These are phyloP conservation scores for Leptopilina boulardi DNA, from an alignment of 1,140 invertebrate species.

Conservation along the genomic window DNA sequence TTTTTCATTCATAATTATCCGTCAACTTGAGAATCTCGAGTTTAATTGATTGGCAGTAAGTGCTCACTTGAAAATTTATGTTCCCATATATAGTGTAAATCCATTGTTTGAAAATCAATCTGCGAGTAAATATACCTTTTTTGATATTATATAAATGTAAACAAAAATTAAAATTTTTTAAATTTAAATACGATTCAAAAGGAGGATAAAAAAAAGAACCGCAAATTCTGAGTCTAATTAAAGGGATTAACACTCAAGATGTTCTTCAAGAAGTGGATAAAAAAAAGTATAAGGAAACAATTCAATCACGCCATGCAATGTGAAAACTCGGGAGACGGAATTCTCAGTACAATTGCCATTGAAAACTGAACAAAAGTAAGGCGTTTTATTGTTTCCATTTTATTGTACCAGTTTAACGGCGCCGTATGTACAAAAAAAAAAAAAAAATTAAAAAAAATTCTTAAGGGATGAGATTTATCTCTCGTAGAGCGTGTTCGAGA, in stretches of 20 bases:
- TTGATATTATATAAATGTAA: neutral
- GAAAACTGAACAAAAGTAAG: conserved; percentile 18
- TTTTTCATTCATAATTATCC: neutral
- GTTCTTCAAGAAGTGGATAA: conserved; percentile 4
- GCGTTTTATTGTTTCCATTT: conserved; percentile 18
- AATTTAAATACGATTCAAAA: neutral
- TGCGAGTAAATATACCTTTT: conserved; percentile 19
- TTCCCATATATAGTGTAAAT: conserved; percentile 16
- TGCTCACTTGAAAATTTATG: conserved; percentile 1
- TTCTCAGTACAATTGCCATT: conserved; percentile 15
- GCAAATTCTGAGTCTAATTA: neutral
- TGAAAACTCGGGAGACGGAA: conserved; percentile 12
- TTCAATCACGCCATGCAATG: neutral
- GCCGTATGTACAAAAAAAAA: neutral
- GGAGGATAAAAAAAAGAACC: neutral
- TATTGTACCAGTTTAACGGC: conserved; percentile 15
- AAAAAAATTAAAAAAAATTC: neutral
- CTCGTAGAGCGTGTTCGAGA: neutral
- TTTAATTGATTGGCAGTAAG: conserved; percentile 9
- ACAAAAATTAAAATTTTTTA: neutral
- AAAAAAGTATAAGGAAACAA: conserved; percentile 25
- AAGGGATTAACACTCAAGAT: conserved; percentile 10
- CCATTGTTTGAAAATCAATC: conserved; percentile 32
- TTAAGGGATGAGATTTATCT: conserved; percentile 14
- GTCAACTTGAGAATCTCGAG: conserved; percentile 3